Percentiles rank a stretch among this genome's conserved stretches.
Evolutionary conservation across 2,888 invertebrate genomes (phyloP).

Genomic region (Yponomeuta malinellus): DNA sequence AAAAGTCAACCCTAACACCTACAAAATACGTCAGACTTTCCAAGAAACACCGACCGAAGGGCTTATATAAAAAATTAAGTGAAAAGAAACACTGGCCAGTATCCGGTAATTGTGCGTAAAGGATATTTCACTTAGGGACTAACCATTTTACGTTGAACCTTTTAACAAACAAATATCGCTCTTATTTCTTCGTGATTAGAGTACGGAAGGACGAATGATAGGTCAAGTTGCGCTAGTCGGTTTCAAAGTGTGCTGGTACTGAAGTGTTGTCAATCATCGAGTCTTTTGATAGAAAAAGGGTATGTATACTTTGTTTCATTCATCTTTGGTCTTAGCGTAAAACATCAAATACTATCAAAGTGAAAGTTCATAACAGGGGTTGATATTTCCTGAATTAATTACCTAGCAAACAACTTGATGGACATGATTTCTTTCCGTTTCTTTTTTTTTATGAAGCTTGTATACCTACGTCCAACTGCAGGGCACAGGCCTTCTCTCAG

Average conservation of each 20-base stretch:
- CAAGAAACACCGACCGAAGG: neutral
- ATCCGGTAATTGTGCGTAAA: slow-evolving; percentile 24
- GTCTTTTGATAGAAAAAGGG: neutral
- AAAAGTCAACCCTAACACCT: neutral
- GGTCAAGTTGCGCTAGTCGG: neutral
- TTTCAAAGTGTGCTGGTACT: neutral
- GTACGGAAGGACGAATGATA: neutral
- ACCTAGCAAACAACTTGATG: no score
- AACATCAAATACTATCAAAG: neutral
- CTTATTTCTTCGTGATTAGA: neutral
- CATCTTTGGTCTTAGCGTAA: no score
- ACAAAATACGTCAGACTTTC: neutral
- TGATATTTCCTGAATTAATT: no score
- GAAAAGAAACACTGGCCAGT: slow-evolving; percentile 4
- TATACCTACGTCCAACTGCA: no score
- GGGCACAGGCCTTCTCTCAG: no score
- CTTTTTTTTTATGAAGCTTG: no score
- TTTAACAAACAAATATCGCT: neutral
- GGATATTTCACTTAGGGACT: slow-evolving; percentile 20
- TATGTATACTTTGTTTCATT: neutral
- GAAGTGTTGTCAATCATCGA: neutral
- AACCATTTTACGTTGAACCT: slow-evolving; percentile 7
- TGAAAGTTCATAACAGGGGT: neutral
- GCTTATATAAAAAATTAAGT: neutral
- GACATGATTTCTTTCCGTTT: no score